Conservation (phyloP, 2,888 invertebrate species). For the Agonum fuliginosum region DNA sequence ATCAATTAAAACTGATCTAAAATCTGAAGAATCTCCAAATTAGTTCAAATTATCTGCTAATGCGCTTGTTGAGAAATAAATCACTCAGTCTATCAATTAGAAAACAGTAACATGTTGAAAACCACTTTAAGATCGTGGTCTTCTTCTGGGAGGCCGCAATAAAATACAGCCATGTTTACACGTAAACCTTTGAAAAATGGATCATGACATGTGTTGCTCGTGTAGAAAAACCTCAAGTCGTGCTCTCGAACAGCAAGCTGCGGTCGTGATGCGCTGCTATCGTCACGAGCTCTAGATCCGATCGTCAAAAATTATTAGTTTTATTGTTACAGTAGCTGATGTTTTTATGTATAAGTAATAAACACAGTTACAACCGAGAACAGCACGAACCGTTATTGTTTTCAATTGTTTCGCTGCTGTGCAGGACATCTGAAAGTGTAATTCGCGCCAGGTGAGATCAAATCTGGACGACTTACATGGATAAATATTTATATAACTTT, state of each 20-base stretch:
- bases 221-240: slow-evolving; percentile 55
- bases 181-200: slow-evolving; percentile 54
- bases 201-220: slow-evolving; percentile 60
- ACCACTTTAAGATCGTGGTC: not conserved
- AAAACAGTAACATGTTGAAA: not conserved
- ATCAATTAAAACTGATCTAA: too few species aligned
- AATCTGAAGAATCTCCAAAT: too few species aligned
- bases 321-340: slow-evolving; percentile 55
- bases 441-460: slow-evolving; percentile 18
- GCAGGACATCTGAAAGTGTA: slow-evolving; percentile 42
- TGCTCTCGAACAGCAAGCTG: slow-evolving; percentile 47
- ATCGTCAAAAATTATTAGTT: slow-evolving; percentile 57
- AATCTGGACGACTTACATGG: not conserved
- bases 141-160: slow-evolving; percentile 29
- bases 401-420: slow-evolving; percentile 23
- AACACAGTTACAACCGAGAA: slow-evolving; percentile 20
- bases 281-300: slow-evolving; percentile 36
- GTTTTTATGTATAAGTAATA: slow-evolving; percentile 55
- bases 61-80: too few species aligned
- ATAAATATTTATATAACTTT: too few species aligned
- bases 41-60: too few species aligned
- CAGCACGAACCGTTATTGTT: slow-evolving; percentile 32
- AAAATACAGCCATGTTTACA: slow-evolving; percentile 49
- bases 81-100: not conserved
- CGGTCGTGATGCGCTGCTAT: slow-evolving; percentile 21